Evolutionary conservation across 2,797 vertebrate species (phyloP).

Genomic region (Odontamblyopus rebecca): DNA sequence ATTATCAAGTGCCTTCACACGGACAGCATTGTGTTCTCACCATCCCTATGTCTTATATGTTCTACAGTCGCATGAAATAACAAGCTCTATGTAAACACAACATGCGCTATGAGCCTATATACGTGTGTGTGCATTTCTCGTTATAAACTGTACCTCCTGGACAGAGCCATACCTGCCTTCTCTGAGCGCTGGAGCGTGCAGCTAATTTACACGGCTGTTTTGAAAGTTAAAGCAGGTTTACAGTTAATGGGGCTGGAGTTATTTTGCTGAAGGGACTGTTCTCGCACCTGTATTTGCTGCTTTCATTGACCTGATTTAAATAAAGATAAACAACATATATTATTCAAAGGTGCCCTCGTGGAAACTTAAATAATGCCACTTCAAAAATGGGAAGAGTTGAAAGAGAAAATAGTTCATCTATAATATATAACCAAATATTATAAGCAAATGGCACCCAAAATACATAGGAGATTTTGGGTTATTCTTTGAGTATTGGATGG

Average conservation of each 20-base stretch:
- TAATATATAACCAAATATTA: too few species aligned
- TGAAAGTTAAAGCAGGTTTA: neutral
- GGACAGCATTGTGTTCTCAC: slow-evolving; percentile 8
- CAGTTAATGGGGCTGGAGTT: neutral
- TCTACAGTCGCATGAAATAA: neutral
- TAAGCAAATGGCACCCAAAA: too few species aligned
- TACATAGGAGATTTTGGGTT: too few species aligned
- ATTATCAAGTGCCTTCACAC: neutral
- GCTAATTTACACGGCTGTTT: neutral
- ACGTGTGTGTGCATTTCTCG: neutral
- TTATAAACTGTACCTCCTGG: neutral
- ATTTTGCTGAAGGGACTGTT: neutral
- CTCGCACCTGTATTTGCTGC: neutral
- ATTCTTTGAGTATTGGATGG: too few species aligned
- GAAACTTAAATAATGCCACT: neutral
- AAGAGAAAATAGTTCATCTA: neutral
- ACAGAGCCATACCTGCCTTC: neutral
- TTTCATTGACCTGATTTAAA: neutral
- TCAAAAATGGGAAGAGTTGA: neutral
- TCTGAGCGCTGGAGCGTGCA: neutral
- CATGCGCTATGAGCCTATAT: neutral
- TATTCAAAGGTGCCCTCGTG: neutral
- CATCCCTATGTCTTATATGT: neutral
- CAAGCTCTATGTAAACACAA: neutral
- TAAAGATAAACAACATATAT: neutral